Evolutionary conservation across 2,113 vertebrate genomes (phyloP), one percentile per base, ranked within the genome.

Genomic region (human (Homo sapiens)): DNA sequence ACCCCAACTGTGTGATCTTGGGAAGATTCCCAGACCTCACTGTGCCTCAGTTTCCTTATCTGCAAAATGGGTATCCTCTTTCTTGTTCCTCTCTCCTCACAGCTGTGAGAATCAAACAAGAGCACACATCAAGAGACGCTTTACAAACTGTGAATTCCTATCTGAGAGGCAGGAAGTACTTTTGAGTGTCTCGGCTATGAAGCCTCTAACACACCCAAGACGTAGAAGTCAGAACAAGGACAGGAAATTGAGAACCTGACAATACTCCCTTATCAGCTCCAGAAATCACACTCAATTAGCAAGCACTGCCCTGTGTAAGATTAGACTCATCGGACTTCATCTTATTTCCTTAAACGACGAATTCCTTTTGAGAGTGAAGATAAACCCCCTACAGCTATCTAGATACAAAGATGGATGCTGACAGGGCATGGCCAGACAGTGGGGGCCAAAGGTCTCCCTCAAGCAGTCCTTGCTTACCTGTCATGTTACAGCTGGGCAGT

Each of bases 131-230:
- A 45, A 59, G 85, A 55, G 20, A 48, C 14, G 3, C n/a, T 23
- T 32, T 12, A 10, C 18, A 30, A 76, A 57, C 7, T 25, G 50
- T 27, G 0, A 61, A 72, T 50, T 23, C 40, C 61, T 40, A 35
- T 35, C 72, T 40, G 0, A 43, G 86, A 85, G 7, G 57, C 3
- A 0, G 50, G 52, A 90, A 32, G 38, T 35, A 6, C 35, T 23
- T n/a, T 4, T 1, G 25, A 55, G 40, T 32, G 38, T 8, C 0
- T 50, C 66, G 22, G 38, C 38, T 55, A 38, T 0, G 1, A 30
- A 27, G 57, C 13, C 32, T 23, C 45, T 12, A 6, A 45, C n/a
- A n/a, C 6, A 1, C 22, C 22, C 22, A 43, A 8, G 8, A 27
- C 25, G 17, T 2, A 8, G 52, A 3, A 38, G 61, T 8, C 43